A percentile compares a stretch with the other conserved stretches of the same genome.
These are phyloP conservation scores for Eudiplozoon nipponicum DNA, from an alignment of 2,888 invertebrate species.

Conservation along the genomic window DNA sequence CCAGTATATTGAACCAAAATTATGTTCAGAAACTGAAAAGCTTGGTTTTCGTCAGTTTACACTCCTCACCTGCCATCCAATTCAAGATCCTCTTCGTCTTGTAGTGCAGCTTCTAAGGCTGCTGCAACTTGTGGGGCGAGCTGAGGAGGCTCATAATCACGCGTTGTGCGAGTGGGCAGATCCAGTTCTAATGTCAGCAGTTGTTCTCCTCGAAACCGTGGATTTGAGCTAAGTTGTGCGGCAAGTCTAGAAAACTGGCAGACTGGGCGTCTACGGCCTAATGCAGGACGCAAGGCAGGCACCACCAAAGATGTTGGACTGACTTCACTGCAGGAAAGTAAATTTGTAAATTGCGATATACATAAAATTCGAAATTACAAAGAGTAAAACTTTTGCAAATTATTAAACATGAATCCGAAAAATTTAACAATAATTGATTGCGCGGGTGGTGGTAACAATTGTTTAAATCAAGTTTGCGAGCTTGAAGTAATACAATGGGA, in stretches of 20 bases:
- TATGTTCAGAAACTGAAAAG: no score
- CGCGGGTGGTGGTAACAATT: no score
- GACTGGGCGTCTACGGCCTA: constrained; percentile 36
- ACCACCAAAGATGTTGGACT: constrained; percentile 19
- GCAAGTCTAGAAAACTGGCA: constrained; percentile 33
- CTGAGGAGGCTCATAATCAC: constrained; percentile 39
- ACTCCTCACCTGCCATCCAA: constrained; percentile 25
- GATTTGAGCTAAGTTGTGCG: constrained; percentile 17
- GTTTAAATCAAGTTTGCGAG: no score
- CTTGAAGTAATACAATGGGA: no score
- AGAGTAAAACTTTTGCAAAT: no score
- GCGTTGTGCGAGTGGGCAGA: constrained; percentile 42
- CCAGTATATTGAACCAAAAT: no score
- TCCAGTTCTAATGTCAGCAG: constrained; percentile 42
- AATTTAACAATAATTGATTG: no score
- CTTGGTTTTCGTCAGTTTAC: no score
- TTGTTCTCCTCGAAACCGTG: constrained; percentile 33
- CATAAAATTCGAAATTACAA: no score
- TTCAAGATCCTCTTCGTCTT: constrained; percentile 31
- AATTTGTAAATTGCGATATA: no score
- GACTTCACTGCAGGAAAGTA: no score
- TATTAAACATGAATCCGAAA: no score
- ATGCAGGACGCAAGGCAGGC: constrained; percentile 35
- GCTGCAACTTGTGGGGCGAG: constrained; percentile 42
- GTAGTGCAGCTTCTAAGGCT: constrained; percentile 35